phyloP scores from a whole-genome alignment of 2,113 vertebrate genomes.

The Eulemur macaco region DNA sequence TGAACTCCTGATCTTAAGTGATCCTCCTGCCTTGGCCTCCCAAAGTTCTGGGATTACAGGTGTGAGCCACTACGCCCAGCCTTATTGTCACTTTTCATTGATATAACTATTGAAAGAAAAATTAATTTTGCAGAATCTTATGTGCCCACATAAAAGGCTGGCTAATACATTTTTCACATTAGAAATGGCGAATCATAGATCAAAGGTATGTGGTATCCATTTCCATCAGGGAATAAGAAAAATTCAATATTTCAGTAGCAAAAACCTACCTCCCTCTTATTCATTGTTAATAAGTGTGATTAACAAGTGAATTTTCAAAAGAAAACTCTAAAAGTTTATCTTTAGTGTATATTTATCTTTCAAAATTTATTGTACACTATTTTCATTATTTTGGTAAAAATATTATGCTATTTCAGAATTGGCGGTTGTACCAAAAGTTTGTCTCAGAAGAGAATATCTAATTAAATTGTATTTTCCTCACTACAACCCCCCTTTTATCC shows the following conservation, averaged over 20 bases:
- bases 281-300: neutral
- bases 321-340: neutral
- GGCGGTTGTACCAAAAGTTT: neutral
- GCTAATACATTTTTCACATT: neutral
- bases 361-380: neutral
- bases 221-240: neutral
- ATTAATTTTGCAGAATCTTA: neutral
- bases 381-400: neutral
- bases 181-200: neutral
- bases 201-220: neutral
- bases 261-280: neutral
- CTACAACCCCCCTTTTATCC: neutral
- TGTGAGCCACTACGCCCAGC: no score
- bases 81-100: neutral
- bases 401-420: neutral
- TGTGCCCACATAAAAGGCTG: neutral
- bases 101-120: neutral
- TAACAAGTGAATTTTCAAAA: neutral
- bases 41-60: no score
- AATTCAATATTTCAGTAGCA: neutral
- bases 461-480: neutral
- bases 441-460: neutral
- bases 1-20: no score
- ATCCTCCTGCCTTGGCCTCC: no score
- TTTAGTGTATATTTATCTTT: neutral